These are phyloP conservation scores for Glaucopsyche alexis DNA, from an alignment of 2,888 invertebrate species.

Conservation along the genomic window DNA sequence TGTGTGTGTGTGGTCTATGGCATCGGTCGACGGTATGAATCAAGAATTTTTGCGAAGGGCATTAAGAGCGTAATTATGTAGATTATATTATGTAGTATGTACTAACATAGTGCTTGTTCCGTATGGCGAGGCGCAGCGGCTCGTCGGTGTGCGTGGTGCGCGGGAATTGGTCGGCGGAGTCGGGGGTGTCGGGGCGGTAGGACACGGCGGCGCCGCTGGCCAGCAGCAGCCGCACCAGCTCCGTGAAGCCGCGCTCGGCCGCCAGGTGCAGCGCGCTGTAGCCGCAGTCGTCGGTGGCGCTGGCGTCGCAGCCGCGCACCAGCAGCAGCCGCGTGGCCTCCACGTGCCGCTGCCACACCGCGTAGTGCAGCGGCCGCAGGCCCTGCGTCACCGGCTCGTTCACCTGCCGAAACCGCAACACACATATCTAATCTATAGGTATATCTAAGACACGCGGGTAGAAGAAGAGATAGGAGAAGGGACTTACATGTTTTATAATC, in stretches of 20 bases:
- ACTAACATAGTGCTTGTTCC: constrained; percentile 87
- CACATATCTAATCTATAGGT: too few relatives aligned
- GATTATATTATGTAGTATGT: background rate
- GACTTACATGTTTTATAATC: too few relatives aligned
- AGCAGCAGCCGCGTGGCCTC: constrained; percentile 90
- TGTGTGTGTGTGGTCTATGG: too few relatives aligned
- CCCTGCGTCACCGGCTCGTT: constrained; percentile 90
- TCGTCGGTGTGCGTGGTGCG: constrained; percentile 89
- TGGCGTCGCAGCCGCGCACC: constrained; percentile 89
- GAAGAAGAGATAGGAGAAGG: too few relatives aligned
- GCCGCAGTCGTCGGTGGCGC: constrained; percentile 93
- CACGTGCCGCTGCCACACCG: constrained; percentile 91
- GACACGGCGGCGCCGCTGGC: constrained; percentile 90
- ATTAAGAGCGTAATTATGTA: too few relatives aligned
- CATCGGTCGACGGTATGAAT: too few relatives aligned
- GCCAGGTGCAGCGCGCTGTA: constrained; percentile 94
- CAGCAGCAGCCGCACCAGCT: constrained; percentile 85
- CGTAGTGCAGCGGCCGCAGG: constrained; percentile 93
- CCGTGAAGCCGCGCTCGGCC: constrained; percentile 90
- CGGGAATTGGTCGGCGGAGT: constrained; percentile 85
- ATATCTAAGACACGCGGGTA: too few relatives aligned
- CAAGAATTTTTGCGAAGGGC: too few relatives aligned
- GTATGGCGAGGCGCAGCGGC: constrained; percentile 92
- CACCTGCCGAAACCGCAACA: constrained; percentile 51
- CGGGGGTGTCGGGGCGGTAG: constrained; percentile 86